Conservation (phyloP, 2,888 invertebrate genomes). For the Drosophila mimetica region DNA sequence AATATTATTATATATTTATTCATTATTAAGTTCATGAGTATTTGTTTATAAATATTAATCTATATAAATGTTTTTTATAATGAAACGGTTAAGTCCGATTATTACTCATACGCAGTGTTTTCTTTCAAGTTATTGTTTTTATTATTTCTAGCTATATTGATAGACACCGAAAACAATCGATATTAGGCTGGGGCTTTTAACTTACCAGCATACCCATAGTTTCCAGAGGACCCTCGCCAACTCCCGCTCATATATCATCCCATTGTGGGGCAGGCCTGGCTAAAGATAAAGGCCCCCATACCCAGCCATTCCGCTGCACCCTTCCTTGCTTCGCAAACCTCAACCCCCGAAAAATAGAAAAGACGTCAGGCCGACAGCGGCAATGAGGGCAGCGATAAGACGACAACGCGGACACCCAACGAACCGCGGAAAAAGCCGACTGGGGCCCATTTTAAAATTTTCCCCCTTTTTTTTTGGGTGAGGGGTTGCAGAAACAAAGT, state of each 20-base stretch:
- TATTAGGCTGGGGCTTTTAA: constrained; percentile 13
- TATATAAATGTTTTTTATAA: too few species aligned
- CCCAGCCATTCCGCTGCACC: neutral
- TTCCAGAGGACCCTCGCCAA: neutral
- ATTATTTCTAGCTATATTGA: constrained; percentile 2
- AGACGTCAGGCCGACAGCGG: constrained; percentile 38
- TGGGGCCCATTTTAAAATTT: neutral
- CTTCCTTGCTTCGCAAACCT: neutral
- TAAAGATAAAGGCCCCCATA: constrained; percentile 22
- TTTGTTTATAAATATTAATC: too few species aligned
- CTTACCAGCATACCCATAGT: neutral
- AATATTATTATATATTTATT: too few species aligned
- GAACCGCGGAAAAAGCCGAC: constrained; percentile 10
- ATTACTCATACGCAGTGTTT: constrained; percentile 1
- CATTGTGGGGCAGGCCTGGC: constrained; percentile 27
- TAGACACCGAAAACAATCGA: constrained; percentile 8
- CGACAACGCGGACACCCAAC: constrained; percentile 40
- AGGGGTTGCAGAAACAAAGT: neutral
- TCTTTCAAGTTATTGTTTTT: neutral
- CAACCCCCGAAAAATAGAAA: constrained; percentile 38
- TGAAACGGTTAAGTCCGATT: too few species aligned
- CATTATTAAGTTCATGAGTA: too few species aligned
- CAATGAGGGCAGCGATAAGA: constrained; percentile 59
- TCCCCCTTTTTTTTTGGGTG: neutral
- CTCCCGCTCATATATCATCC: constrained; percentile 35